Evolutionary conservation across 2,113 vertebrate species (phyloP).

Genomic region (Struthio camelus): DNA sequence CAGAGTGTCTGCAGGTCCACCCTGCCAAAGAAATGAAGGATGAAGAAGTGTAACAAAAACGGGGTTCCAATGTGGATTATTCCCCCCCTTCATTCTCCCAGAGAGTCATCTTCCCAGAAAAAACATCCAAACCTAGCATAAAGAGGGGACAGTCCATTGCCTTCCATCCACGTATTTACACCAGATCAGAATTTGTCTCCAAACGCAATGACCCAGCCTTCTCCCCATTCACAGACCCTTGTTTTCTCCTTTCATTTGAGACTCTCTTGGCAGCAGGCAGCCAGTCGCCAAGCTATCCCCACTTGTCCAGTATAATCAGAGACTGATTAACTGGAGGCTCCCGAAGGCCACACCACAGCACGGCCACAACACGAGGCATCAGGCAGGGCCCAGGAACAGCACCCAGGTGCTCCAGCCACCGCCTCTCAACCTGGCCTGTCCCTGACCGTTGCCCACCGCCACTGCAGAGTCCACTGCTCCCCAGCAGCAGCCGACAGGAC

Average conservation of each 20-base stretch:
- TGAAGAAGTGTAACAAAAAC: no score
- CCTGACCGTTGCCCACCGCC: accelerated
- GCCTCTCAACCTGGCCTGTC: neutral
- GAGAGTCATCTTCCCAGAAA: neutral
- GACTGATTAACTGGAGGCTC: neutral
- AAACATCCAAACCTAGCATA: neutral
- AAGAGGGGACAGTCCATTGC: neutral
- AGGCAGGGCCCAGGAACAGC: neutral
- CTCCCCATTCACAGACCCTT: neutral
- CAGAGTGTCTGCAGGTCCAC: neutral
- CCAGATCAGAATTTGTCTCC: neutral
- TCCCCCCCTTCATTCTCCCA: no score
- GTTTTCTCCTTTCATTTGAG: neutral
- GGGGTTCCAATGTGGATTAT: neutral
- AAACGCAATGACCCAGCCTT: neutral
- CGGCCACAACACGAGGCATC: neutral
- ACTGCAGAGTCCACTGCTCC: neutral
- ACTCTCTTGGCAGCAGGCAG: neutral
- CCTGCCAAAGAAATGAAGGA: neutral
- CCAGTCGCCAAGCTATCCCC: neutral
- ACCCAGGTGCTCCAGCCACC: neutral
- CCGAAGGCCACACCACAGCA: neutral
- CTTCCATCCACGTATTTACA: neutral
- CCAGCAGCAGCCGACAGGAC: neutral
- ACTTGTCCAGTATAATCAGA: no score